Evolutionary conservation across 1,140 invertebrate genomes (phyloP).

Genomic region (Lasioglossum albipes): DNA sequence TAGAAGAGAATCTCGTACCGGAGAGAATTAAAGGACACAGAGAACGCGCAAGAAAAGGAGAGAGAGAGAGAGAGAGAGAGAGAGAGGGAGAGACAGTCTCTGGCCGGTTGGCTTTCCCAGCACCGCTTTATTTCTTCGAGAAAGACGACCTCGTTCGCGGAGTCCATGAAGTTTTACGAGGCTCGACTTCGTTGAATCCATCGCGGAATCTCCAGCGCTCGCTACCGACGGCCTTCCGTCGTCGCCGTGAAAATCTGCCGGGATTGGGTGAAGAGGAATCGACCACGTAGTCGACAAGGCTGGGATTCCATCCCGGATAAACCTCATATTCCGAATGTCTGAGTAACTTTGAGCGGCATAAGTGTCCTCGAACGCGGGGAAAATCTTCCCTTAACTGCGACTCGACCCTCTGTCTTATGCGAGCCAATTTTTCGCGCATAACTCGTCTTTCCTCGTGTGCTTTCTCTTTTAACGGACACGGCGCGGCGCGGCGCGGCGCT

Average conservation of each 20-base stretch:
- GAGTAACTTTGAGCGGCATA: background rate
- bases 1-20: background rate
- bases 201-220: background rate
- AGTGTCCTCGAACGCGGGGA: background rate
- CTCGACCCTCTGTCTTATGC: background rate
- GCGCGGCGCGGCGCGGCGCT: too few species aligned
- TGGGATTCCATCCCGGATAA: background rate
- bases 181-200: slow-evolving; percentile 10
- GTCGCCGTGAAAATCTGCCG: background rate
- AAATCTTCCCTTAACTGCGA: background rate
- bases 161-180: slow-evolving; percentile 16
- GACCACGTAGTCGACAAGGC: background rate
- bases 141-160: slow-evolving; percentile 3
- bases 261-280: background rate
- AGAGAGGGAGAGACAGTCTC: too few species aligned
- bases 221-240: background rate
- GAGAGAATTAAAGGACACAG: background rate
- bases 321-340: background rate
- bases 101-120: too few species aligned
- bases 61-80: too few species aligned
- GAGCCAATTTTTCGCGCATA: too few species aligned
- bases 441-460: too few species aligned
- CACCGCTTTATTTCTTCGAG: background rate
- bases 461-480: too few species aligned
- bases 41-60: too few species aligned